These are phyloP conservation scores for Tetrapedia diversipes DNA, from an alignment of 2,888 invertebrate genomes.

Conservation along the genomic window DNA sequence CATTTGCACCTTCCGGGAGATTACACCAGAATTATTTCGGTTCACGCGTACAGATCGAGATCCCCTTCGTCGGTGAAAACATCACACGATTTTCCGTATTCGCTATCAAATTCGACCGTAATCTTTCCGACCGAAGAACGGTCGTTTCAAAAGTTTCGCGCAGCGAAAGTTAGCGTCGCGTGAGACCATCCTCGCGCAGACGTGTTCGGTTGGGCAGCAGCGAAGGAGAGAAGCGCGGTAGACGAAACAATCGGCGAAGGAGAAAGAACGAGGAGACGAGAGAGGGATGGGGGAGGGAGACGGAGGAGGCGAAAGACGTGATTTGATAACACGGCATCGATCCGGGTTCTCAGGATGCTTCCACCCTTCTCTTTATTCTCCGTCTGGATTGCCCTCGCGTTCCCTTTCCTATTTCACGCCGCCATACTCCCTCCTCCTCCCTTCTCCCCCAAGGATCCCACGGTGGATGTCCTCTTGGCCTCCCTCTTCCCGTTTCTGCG, in stretches of 20 bases:
- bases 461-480: no score
- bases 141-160: neutral
- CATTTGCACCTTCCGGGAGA: no score
- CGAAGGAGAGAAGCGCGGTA: neutral
- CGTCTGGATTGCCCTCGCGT: conserved; percentile 25
- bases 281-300: conserved; percentile 37
- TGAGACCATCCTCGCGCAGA: no score
- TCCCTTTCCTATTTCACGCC: conserved; percentile 39
- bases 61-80: no score
- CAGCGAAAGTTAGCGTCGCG: neutral
- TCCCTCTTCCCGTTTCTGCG: conserved; percentile 45
- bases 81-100: no score
- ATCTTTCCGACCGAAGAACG: no score
- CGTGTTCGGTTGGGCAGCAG: neutral
- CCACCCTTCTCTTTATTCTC: conserved; percentile 62
- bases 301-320: conserved; percentile 62
- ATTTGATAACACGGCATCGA: conserved; percentile 75
- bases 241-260: conserved; percentile 38
- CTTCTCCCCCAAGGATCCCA: neutral
- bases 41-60: no score
- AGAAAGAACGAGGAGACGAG: no score
- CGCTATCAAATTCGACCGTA: no score
- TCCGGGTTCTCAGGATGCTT: conserved; percentile 70
- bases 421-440: neutral
- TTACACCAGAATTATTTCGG: no score